phyloP scores from a whole-genome alignment of 1,140 invertebrate species.

The Orussus abietinus region DNA sequence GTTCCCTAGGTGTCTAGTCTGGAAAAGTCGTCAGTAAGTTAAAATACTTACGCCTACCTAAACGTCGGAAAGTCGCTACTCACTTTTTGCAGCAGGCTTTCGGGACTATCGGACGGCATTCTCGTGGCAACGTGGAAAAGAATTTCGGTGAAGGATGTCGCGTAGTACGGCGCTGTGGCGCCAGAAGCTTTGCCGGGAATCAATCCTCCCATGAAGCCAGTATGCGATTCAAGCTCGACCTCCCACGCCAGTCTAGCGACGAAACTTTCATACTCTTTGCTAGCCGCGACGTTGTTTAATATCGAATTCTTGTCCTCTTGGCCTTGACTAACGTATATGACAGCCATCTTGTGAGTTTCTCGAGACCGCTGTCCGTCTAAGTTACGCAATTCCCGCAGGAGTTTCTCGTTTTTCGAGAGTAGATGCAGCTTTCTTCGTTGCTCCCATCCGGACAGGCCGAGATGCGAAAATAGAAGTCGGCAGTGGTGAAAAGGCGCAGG shows the following conservation, averaged over 20 bases:
- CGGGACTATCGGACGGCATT: slow-evolving; percentile 85
- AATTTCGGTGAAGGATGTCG: slow-evolving; percentile 81
- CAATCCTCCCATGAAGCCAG: slow-evolving; percentile 93
- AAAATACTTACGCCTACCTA: background rate
- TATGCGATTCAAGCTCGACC: slow-evolving; percentile 91
- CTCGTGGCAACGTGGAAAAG: slow-evolving; percentile 97
- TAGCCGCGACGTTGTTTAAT: slow-evolving; percentile 68
- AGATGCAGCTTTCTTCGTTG: slow-evolving; percentile 80
- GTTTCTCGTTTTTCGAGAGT: slow-evolving; percentile 83
- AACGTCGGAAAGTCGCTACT: too few relatives aligned
- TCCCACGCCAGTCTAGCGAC: slow-evolving; percentile 94
- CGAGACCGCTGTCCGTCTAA: slow-evolving; percentile 86
- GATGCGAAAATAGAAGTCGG: slow-evolving; percentile 81
- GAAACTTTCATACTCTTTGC: slow-evolving; percentile 92
- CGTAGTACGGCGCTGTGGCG: slow-evolving; percentile 90
- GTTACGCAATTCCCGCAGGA: slow-evolving; percentile 88
- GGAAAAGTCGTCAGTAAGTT: slow-evolving; percentile 26
- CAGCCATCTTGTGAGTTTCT: slow-evolving; percentile 98
- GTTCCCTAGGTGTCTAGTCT: slow-evolving; percentile 95
- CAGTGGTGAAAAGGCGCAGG: slow-evolving; percentile 77
- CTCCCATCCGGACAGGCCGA: slow-evolving; percentile 88
- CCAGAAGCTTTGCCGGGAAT: slow-evolving; percentile 88
- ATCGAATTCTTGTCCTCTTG: slow-evolving; percentile 97
- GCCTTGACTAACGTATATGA: slow-evolving; percentile 95
- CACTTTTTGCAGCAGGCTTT: slow-evolving; percentile 87